Evolutionary conservation across 2,113 vertebrate species (phyloP).

Genomic region (Heloderma charlesbogerti): DNA sequence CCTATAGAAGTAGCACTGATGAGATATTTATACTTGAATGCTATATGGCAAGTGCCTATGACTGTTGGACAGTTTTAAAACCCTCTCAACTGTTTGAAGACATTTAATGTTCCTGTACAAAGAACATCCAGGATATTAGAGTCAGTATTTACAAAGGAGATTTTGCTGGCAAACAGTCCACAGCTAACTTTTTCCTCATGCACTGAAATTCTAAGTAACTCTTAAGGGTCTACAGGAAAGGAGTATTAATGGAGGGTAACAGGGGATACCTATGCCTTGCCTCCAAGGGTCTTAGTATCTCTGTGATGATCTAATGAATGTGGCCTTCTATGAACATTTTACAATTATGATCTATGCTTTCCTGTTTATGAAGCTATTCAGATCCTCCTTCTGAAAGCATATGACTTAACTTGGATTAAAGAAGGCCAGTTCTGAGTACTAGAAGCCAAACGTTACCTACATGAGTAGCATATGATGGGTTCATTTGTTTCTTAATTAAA

Average conservation of each 20-base stretch:
- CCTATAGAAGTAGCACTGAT: slow-evolving; percentile 44
- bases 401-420: fast-evolving
- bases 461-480: background rate
- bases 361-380: background rate
- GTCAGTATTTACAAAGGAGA: slow-evolving; percentile 45
- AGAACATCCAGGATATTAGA: slow-evolving; percentile 63
- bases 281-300: slow-evolving; percentile 11
- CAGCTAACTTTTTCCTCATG: slow-evolving; percentile 50
- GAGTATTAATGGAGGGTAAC: slow-evolving; percentile 58
- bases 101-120: slow-evolving; percentile 23
- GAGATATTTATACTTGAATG: slow-evolving; percentile 31
- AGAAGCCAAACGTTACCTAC: fast-evolving
- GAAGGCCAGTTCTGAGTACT: slow-evolving; percentile 10
- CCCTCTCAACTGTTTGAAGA: slow-evolving; percentile 9
- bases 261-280: slow-evolving; percentile 32
- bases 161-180: slow-evolving; percentile 67
- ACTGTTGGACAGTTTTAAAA: slow-evolving; percentile 37
- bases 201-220: slow-evolving; percentile 38
- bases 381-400: background rate
- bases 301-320: slow-evolving; percentile 6
- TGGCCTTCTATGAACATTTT: background rate
- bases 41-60: slow-evolving; percentile 16
- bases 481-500: background rate
- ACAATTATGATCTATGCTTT: background rate
- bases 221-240: slow-evolving; percentile 52